Percentiles rank a stretch among this genome's conserved stretches.
Conservation (phyloP, 2,797 vertebrate genomes). For the Tapirus indicus region DNA sequence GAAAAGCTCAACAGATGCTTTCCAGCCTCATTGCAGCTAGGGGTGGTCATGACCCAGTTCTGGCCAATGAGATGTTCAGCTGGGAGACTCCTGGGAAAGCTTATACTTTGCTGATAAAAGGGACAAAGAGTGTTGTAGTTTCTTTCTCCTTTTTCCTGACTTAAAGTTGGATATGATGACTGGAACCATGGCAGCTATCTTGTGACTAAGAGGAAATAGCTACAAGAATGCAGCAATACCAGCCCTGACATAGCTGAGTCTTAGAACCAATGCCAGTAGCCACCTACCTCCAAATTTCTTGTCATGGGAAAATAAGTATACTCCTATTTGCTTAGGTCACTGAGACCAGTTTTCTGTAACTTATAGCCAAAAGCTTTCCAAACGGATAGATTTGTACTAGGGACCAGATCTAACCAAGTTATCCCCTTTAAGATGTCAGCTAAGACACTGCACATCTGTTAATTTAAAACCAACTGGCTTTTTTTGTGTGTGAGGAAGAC, state of each 20-base stretch:
- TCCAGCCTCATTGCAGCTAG: background rate
- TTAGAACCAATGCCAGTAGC: background rate
- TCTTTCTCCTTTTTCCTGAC: conserved; percentile 26
- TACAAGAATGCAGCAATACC: conserved; percentile 25
- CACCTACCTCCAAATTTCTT: conserved; percentile 11
- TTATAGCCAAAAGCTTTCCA: conserved; percentile 27
- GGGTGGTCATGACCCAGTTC: background rate
- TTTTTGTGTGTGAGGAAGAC: too few relatives aligned
- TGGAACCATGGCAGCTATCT: conserved; percentile 14
- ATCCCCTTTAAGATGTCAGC: background rate
- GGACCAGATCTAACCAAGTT: conserved; percentile 18
- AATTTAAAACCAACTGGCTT: background rate
- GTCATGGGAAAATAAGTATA: background rate
- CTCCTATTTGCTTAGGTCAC: background rate
- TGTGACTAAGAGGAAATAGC: conserved; percentile 17
- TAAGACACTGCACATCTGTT: background rate
- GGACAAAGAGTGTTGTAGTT: background rate
- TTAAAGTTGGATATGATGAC: conserved; percentile 29
- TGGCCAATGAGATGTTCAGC: background rate
- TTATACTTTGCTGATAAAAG: conserved; percentile 32
- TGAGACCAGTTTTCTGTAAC: conserved; percentile 41
- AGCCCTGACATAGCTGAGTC: background rate
- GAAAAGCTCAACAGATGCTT: background rate
- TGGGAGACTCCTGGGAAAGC: background rate
- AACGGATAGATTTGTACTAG: background rate